Conservation (phyloP, 2,797 vertebrate genomes). For the Rhabdophis nuchalis region DNA sequence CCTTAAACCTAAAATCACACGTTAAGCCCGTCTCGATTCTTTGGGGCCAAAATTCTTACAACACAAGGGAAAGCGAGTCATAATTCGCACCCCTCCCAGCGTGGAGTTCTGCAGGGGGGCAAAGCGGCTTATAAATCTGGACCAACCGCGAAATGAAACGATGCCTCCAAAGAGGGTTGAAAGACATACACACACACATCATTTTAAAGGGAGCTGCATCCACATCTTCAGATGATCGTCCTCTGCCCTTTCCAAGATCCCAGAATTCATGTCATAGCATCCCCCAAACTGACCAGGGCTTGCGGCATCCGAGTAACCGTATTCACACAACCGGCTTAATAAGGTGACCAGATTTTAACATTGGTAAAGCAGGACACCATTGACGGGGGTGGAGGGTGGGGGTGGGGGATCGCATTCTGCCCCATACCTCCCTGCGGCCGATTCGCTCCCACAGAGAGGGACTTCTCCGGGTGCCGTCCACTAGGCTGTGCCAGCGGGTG, state of each 20-base stretch:
- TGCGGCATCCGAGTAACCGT: neutral
- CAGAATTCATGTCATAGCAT: neutral
- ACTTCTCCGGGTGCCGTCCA: no score
- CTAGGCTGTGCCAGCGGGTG: no score
- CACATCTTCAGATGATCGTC: neutral
- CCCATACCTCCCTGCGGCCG: no score
- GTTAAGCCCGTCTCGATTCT: neutral
- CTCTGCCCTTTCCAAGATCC: neutral
- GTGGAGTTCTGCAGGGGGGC: neutral
- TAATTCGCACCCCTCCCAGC: neutral
- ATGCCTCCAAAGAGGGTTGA: neutral
- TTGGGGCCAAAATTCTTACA: neutral
- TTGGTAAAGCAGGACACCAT: no score
- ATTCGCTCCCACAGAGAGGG: no score
- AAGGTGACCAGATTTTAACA: no score
- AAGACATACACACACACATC: rapidly evolving
- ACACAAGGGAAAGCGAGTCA: neutral
- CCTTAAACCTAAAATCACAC: no score
- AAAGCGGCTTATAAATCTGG: neutral
- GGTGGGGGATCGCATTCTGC: no score
- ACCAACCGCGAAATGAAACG: neutral
- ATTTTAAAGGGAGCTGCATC: no score
- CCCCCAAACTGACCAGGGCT: neutral
- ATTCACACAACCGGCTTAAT: neutral
- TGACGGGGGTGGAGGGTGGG: no score